These are phyloP conservation scores for Leptothorax acervorum DNA, from an alignment of 2,888 invertebrate genomes.

Conservation along the genomic window DNA sequence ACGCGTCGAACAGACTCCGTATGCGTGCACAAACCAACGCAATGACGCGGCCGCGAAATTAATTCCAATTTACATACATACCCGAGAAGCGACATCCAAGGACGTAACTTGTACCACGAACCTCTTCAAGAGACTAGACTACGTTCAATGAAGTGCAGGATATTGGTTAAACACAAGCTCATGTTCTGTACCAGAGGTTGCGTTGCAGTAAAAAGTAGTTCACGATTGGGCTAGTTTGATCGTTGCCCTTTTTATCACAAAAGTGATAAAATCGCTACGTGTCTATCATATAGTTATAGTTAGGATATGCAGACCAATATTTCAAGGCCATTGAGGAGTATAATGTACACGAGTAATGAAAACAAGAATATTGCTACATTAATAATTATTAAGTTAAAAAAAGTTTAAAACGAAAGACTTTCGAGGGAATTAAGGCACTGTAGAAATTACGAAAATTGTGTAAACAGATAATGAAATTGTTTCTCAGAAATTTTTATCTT, in stretches of 20 bases:
- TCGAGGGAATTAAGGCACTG: background rate
- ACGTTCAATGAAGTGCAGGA: slow-evolving; percentile 34
- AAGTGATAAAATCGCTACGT: no score
- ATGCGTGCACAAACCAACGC: slow-evolving; percentile 35
- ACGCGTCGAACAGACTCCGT: slow-evolving; percentile 14
- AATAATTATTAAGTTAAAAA: background rate
- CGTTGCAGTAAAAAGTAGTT: background rate
- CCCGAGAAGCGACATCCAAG: slow-evolving; percentile 38
- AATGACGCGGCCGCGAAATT: slow-evolving; percentile 47
- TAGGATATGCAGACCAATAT: background rate
- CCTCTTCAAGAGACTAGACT: slow-evolving; percentile 37
- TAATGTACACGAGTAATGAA: background rate
- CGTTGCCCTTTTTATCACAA: background rate
- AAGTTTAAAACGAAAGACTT: background rate
- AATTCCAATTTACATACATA: slow-evolving; percentile 55
- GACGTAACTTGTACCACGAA: slow-evolving; percentile 20
- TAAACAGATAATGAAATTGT: background rate
- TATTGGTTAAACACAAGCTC: slow-evolving; percentile 28
- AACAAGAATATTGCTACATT: background rate
- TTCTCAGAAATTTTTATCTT: background rate
- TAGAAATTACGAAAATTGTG: background rate
- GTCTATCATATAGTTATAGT: background rate
- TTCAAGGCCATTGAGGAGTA: background rate
- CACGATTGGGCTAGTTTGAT: background rate
- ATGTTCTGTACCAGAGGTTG: background rate